These are phyloP conservation scores for Chamaetylas fuelleborni DNA, from an alignment of 2,113 vertebrate genomes.

Conservation along the genomic window DNA sequence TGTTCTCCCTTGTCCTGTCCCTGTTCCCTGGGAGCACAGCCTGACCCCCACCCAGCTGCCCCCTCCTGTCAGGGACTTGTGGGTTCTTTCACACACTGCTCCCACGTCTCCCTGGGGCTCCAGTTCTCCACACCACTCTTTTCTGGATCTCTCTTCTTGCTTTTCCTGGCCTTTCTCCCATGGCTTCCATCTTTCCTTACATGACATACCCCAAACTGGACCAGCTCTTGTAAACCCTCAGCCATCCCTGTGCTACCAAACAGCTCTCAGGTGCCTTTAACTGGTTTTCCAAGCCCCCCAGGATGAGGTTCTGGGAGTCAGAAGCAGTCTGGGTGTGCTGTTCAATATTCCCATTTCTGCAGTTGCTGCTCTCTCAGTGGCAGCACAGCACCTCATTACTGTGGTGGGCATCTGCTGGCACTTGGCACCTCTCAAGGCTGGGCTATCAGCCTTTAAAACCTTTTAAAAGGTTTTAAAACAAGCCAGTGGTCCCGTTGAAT, in stretches of 20 bases:
- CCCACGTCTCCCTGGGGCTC: background rate
- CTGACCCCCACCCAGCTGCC: fast-evolving
- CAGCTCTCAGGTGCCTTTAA: background rate
- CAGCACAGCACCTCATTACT: background rate
- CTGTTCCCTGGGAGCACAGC: background rate
- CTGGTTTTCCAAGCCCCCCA: fast-evolving
- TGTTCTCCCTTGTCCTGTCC: fast-evolving
- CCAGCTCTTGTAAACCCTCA: background rate
- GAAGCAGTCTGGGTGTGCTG: background rate
- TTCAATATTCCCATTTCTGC: background rate
- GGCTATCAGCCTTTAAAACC: too few relatives aligned
- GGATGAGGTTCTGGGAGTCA: fast-evolving
- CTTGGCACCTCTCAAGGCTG: background rate
- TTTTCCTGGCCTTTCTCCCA: background rate
- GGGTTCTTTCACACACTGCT: background rate
- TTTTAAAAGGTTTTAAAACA: background rate
- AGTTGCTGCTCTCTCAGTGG: fast-evolving
- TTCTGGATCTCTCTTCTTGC: background rate
- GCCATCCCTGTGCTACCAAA: background rate
- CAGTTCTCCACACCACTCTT: background rate
- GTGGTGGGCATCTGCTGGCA: background rate
- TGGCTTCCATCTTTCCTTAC: background rate
- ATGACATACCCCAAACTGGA: fast-evolving
- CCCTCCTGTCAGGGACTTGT: background rate
- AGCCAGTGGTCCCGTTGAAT: background rate